Evolutionary conservation across 1,140 invertebrate genomes (phyloP).

Genomic region (Cheumatopsyche charites): DNA sequence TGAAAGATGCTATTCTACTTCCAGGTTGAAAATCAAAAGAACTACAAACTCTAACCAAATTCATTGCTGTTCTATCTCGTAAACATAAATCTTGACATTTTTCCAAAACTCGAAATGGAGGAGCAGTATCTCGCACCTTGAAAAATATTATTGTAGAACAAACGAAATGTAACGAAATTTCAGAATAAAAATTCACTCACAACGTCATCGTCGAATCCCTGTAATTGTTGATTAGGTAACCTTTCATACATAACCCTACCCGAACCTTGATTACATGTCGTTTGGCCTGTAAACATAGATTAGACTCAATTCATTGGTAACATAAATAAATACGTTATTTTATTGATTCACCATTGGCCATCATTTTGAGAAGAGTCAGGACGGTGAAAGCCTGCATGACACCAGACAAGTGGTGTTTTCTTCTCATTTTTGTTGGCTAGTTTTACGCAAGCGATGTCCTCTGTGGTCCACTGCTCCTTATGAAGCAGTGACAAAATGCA

Average conservation of each 20-base stretch:
- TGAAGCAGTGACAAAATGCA: constrained; percentile 31
- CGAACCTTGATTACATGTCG: constrained; percentile 85
- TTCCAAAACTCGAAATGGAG: constrained; percentile 84
- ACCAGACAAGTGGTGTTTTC: constrained; percentile 64
- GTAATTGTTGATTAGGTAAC: constrained; percentile 84
- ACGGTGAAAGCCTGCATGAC: constrained; percentile 86
- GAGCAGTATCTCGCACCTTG: constrained; percentile 76
- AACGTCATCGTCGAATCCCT: constrained; percentile 86
- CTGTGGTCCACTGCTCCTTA: constrained; percentile 26
- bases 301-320: not conserved
- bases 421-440: constrained; percentile 58
- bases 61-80: constrained; percentile 77
- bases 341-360: constrained; percentile 75
- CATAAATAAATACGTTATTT: constrained; percentile 31
- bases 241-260: constrained; percentile 87
- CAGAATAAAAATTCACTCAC: constrained; percentile 64
- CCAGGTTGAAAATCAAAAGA: constrained; percentile 92
- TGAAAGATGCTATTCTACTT: constrained; percentile 79
- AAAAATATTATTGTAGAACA: constrained; percentile 27
- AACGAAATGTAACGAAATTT: too few species aligned
- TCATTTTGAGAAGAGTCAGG: constrained; percentile 82
- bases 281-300: constrained; percentile 70
- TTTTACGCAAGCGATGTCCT: constrained; percentile 16
- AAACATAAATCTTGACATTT: constrained; percentile 86
- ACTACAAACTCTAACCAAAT: constrained; percentile 78